Evolutionary conservation across 2,888 invertebrate genomes (phyloP).

Genomic region (Lamproptera curius): DNA sequence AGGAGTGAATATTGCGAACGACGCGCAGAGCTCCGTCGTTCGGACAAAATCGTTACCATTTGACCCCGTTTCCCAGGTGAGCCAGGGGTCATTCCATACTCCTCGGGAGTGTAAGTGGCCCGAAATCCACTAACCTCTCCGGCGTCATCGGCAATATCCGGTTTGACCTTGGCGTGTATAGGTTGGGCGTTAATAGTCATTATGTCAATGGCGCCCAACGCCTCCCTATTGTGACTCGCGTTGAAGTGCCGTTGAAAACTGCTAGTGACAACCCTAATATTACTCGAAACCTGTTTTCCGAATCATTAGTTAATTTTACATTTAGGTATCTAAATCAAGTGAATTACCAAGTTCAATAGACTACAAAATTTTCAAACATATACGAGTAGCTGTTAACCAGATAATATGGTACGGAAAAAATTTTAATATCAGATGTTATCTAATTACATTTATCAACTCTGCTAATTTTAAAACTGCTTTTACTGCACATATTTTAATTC

Average conservation of each 20-base stretch:
- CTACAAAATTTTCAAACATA: background rate
- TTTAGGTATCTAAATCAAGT: background rate
- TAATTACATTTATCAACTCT: too few relatives aligned
- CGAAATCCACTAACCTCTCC: conserved; percentile 23
- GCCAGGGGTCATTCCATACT: too few relatives aligned
- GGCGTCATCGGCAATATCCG: conserved; percentile 30
- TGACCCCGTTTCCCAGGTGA: too few relatives aligned
- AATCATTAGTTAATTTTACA: conserved; percentile 5
- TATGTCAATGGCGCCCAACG: conserved; percentile 53
- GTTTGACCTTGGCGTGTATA: conserved; percentile 62
- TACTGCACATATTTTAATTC: too few relatives aligned
- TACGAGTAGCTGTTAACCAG: background rate
- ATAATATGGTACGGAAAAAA: too few relatives aligned
- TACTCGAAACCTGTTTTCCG: background rate
- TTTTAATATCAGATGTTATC: too few relatives aligned
- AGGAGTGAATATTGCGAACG: too few relatives aligned
- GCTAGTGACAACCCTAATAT: background rate
- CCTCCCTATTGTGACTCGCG: conserved; percentile 43
- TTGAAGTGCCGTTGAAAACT: conserved; percentile 14
- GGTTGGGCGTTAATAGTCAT: conserved; percentile 56
- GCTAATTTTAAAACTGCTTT: too few relatives aligned
- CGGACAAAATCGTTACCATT: too few relatives aligned
- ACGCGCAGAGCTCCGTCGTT: too few relatives aligned
- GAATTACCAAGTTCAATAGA: background rate
- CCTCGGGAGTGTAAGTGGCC: too few relatives aligned